These are phyloP conservation scores for Alexandromys oeconomus DNA, from an alignment of 2,797 vertebrate genomes.

Conservation along the genomic window DNA sequence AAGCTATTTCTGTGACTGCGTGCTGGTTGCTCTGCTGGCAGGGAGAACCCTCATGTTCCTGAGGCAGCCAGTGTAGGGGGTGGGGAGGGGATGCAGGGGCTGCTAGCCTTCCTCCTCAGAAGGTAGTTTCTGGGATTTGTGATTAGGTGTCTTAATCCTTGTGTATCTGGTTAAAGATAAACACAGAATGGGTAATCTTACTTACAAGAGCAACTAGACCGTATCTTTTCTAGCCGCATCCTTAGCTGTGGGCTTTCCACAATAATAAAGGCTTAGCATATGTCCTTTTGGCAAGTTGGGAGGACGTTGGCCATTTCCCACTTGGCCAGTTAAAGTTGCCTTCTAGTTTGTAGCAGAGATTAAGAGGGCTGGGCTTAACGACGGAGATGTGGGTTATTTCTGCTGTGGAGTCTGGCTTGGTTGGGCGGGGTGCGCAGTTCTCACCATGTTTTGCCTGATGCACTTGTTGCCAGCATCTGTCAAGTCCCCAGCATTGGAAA, in stretches of 20 bases:
- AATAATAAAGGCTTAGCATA: not conserved
- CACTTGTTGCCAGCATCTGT: not conserved
- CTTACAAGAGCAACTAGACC: not conserved
- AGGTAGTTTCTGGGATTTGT: not conserved
- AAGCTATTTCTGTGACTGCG: conserved; percentile 73
- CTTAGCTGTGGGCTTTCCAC: not conserved
- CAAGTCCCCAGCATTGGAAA: conserved; percentile 21
- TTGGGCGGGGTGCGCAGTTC: not conserved
- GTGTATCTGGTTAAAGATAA: conserved; percentile 27
- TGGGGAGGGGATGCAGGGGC: not conserved
- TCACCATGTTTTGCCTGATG: conserved; percentile 12
- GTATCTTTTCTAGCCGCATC: not conserved
- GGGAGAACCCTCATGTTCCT: conserved; percentile 20
- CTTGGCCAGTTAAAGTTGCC: not conserved
- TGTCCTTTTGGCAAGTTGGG: not conserved
- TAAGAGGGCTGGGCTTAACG: not conserved
- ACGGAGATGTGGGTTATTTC: not conserved
- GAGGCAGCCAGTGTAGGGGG: conserved; percentile 17
- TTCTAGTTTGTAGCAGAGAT: not conserved
- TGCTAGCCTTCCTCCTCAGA: conserved; percentile 29
- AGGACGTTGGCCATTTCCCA: not conserved
- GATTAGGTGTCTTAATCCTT: not conserved
- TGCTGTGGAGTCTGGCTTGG: not conserved
- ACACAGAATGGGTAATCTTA: not conserved
- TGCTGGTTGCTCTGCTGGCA: conserved; percentile 34